Conservation (phyloP, 2,797 vertebrate species). For the Ctenochaetus hawaiiensis region DNA sequence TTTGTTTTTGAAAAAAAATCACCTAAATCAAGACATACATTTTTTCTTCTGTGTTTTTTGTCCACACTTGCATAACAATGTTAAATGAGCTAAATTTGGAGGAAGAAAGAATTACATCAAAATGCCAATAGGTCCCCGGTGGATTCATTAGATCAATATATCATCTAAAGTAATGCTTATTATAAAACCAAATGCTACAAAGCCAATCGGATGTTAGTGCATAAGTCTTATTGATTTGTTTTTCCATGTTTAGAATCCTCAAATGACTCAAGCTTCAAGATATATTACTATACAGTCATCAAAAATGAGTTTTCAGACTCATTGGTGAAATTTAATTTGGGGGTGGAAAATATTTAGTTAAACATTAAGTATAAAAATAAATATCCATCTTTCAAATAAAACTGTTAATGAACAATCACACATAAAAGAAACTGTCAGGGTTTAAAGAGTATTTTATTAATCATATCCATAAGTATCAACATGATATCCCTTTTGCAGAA, state of each 20-base stretch:
- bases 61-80: not conserved
- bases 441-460: not conserved
- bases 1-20: not conserved
- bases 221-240: conserved; percentile 25
- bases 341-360: not conserved
- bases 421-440: not conserved
- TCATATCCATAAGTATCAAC: not conserved
- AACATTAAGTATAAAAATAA: not conserved
- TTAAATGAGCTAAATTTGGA: conserved; percentile 14
- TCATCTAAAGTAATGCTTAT: conserved; percentile 32
- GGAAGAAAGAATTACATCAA: conserved; percentile 5
- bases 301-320: not conserved
- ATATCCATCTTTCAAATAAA: not conserved
- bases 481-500: not conserved
- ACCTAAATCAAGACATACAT: not conserved
- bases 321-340: not conserved
- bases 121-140: conserved; percentile 27
- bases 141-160: conserved; percentile 41
- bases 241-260: conserved; percentile 2
- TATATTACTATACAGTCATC: not conserved
- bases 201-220: conserved; percentile 15
- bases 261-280: not conserved
- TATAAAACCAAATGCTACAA: conserved; percentile 32
- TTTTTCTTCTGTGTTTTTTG: conserved; percentile 7
- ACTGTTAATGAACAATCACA: not conserved